Evolutionary conservation across 1,140 invertebrate species (phyloP).

Genomic region (Drosophila ambigua): DNA sequence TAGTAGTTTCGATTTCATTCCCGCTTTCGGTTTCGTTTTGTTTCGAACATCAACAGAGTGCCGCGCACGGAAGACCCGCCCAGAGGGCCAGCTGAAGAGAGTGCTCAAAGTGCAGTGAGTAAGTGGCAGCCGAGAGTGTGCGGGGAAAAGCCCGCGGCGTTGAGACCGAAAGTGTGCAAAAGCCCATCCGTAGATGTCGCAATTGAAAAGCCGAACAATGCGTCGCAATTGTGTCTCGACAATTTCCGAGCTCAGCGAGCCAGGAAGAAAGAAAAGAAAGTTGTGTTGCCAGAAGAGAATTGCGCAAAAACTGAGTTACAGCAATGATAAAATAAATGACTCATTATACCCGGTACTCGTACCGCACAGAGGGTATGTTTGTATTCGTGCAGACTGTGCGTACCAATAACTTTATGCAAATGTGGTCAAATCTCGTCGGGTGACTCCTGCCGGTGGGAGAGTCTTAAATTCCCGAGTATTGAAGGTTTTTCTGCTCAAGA

Average conservation of each 20-base stretch:
- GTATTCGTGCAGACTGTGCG: too few relatives aligned
- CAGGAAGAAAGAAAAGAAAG: conserved; percentile 72
- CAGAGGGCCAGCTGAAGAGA: conserved; percentile 12
- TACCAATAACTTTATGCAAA: too few relatives aligned
- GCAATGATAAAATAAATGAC: conserved; percentile 24
- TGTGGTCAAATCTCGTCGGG: too few relatives aligned
- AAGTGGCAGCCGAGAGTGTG: conserved; percentile 5
- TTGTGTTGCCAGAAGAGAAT: conserved; percentile 50
- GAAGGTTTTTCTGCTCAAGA: neutral
- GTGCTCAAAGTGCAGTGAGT: conserved; percentile 44
- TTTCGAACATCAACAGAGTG: neutral
- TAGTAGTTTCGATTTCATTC: conserved; percentile 39
- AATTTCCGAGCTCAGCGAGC: conserved; percentile 63
- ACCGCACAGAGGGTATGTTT: neutral
- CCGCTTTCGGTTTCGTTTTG: conserved; percentile 56
- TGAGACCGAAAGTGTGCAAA: conserved; percentile 72
- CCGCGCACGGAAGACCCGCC: conserved; percentile 1
- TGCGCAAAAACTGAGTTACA: conserved; percentile 54
- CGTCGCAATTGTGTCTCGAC: conserved; percentile 58
- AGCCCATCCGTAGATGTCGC: conserved; percentile 40
- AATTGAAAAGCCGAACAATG: conserved; percentile 61
- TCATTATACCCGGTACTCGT: conserved; percentile 12
- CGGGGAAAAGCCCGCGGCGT: conserved; percentile 26
- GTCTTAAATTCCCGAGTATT: neutral
- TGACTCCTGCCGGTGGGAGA: too few relatives aligned